Evolutionary conservation across 2,113 vertebrate species (phyloP), one percentile per base, ranked within the genome.

Genomic region (Notothenia rossii): DNA sequence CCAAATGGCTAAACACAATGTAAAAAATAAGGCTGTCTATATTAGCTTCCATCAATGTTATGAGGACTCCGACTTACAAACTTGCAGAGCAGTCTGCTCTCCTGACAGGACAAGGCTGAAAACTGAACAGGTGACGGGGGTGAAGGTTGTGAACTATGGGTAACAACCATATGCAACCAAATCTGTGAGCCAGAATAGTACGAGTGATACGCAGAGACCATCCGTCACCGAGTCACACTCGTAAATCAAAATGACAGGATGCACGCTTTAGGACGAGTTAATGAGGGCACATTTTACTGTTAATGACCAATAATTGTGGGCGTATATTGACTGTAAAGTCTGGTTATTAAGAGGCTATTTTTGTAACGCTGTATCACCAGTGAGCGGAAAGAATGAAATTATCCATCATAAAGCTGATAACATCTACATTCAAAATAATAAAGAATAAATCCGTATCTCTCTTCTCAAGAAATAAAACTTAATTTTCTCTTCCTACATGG

Each of bases 121-220:
- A 83, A 36, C 46, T 48, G 56, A 84, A 90, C 85, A 92, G 90
- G 86, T 93, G 88, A 88, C 3, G 3, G 63, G 64, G 83, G 75
- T 83, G 53, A 78, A 63, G 76, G 88, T 88, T 79, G 6, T 75
- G 84, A 90, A 87, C 89, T 77, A 54, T 12, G 25, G 64, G 25
- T 81, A 84, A 77, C 25, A 85, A 83, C 77, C 78, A 51, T 70
- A 70, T 72, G 86, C 81, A 89, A 90, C 87, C 79, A 89, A 87
- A 91, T 82, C 79, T 83, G 74, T 1, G 79, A 83, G 79, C 85
- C 77, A 89, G 85, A 91, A 90, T 91, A 90, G 89, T 71, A 10
- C 29, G 67, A 83, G 72, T 8, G 81, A 79, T 60, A 72, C 2
- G 49, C 68, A 61, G n/a, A 77, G 11, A 53, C 72, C 43, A 67